A percentile compares a stretch with the other conserved stretches of the same genome.
Evolutionary conservation across 2,888 invertebrate genomes (phyloP).

Genomic region (Netelia fuscicornis): DNA sequence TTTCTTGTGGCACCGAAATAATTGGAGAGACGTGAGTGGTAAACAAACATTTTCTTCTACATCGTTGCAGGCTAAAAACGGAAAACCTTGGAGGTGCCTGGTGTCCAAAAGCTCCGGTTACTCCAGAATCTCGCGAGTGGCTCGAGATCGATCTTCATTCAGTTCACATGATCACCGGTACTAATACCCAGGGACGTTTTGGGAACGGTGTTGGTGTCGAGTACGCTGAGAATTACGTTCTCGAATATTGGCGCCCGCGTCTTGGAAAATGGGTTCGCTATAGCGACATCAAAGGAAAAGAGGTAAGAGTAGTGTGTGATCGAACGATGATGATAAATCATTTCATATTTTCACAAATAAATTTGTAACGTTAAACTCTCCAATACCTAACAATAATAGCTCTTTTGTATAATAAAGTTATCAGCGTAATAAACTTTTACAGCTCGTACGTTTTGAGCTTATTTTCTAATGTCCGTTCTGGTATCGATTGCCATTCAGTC

Average conservation of each 20-base stretch:
- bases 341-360: too few species aligned
- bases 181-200: conserved; percentile 89
- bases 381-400: too few species aligned
- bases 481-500: too few species aligned
- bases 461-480: too few species aligned
- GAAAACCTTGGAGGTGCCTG: conserved; percentile 90
- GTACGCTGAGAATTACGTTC: conserved; percentile 88
- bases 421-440: too few species aligned
- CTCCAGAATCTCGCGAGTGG: conserved; percentile 86
- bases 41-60: conserved; percentile 51
- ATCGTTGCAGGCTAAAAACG: conserved; percentile 86
- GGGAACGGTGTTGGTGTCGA: conserved; percentile 90
- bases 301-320: conserved; percentile 84
- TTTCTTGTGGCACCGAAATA: background rate
- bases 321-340: too few species aligned
- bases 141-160: conserved; percentile 87
- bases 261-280: conserved; percentile 88
- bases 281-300: conserved; percentile 87
- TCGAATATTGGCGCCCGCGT: conserved; percentile 88
- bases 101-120: conserved; percentile 89
- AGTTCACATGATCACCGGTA: conserved; percentile 88
- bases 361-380: too few species aligned
- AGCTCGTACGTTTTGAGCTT: too few species aligned
- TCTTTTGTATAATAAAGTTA: too few species aligned
- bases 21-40: background rate